Percentiles rank a stretch among this genome's conserved stretches.
These are phyloP conservation scores for Agrotis ipsilon DNA, from an alignment of 2,888 invertebrate species.

Conservation along the genomic window DNA sequence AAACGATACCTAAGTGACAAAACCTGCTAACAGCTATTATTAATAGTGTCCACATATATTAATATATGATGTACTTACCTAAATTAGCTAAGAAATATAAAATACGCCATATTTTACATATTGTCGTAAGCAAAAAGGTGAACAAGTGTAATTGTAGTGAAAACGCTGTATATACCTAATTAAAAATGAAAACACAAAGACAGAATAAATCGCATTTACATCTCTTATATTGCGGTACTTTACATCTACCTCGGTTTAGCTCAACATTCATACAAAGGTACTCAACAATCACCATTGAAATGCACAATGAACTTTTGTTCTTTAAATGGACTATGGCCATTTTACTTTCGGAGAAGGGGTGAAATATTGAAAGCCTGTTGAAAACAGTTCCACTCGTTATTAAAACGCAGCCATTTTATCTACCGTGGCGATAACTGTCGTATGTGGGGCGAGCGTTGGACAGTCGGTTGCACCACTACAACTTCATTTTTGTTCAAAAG, in stretches of 20 bases:
- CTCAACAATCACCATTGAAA: slow-evolving; percentile 1
- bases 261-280: background rate
- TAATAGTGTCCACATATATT: slow-evolving; percentile 9
- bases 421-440: slow-evolving; percentile 24
- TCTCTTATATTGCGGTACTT: background rate
- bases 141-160: no score
- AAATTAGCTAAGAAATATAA: no score
- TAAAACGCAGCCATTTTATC: slow-evolving; percentile 41
- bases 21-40: slow-evolving; percentile 9
- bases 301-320: slow-evolving; percentile 21
- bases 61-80: no score
- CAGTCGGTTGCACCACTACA: slow-evolving; percentile 8
- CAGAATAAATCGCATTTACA: background rate
- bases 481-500: slow-evolving; percentile 28
- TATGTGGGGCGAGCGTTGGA: slow-evolving; percentile 17
- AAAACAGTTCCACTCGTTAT: slow-evolving; percentile 31
- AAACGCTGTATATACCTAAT: background rate
- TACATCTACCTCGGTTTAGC: background rate
- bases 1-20: slow-evolving; percentile 32
- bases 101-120: background rate
- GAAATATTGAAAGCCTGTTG: slow-evolving; percentile 31
- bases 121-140: background rate
- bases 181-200: background rate
- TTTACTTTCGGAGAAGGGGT: slow-evolving; percentile 10
- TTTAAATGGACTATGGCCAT: slow-evolving; percentile 7